Base-by-base conservation (phyloP, 2,888 invertebrate species). In the Trichacis sp. region DNA sequence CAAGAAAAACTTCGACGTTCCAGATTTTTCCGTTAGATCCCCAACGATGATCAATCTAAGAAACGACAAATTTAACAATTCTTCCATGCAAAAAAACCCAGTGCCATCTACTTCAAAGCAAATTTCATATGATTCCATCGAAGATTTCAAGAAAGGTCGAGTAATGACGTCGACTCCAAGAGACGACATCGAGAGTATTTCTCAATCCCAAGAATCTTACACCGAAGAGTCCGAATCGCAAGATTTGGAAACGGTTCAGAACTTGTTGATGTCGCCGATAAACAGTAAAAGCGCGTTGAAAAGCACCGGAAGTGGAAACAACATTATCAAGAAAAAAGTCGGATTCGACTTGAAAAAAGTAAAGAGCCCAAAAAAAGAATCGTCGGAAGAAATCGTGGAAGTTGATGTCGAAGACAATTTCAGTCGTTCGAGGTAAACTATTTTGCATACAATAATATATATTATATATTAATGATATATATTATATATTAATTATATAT, bases 261-360 rank as follows among this genome's bases (percentile, higher is more conserved):
- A 69, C 55, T 66, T 69, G 2, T 46, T 68, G 8, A 49, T 53
- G 18, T 82, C 81, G 17, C 76, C 78, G n/a, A 80, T 77, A 60
- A 73, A 73, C 36, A 78, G 87, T 45, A 89, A 88, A 80, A 86
- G 90, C 49, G 89, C 89, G 24, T 76, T 90, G 30, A 90, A 90
- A 83, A 69, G 77, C 11, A 87, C 86, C 2, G n/a, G 11, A 75
- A 87, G 86, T 45, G 87, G 87, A 33, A 88, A 87, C 42, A 76
- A 88, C 19, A 36, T 9, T 2, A 85, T 87, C 18, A 90, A 90
- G 73, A 90, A 90, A 78, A 89, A 88, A 82, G 90, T 90, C 5
- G 73, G 89, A 45, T 90, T 90, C 72, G 88, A 90, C 82, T 85
- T 90, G 80, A 87, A 88, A 71, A 86, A 71, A 38, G 61, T 70